Conservation (phyloP, 2,888 invertebrate species). For the Cataglyphis livida region DNA sequence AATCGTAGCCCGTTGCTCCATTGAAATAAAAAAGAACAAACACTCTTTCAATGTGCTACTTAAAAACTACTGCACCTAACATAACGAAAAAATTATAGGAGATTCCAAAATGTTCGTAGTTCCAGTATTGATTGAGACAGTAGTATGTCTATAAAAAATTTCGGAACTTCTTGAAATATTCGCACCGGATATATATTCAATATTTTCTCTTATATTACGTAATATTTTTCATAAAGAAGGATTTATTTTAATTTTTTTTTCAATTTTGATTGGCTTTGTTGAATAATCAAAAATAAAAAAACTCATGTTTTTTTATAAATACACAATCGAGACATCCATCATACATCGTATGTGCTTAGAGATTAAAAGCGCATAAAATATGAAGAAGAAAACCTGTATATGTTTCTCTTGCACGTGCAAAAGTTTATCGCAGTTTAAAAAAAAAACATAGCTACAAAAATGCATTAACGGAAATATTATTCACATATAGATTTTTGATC, state of each 20-base stretch:
- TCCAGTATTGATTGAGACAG: no score
- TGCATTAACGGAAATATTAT: slow-evolving; percentile 24
- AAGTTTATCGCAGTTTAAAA: slow-evolving; percentile 14
- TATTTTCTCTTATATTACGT: neutral
- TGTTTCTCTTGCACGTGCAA: neutral
- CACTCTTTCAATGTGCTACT: no score
- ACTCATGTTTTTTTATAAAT: neutral
- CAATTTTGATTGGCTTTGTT: neutral
- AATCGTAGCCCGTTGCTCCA: no score
- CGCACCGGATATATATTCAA: neutral
- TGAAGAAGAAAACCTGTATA: neutral
- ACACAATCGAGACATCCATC: no score
- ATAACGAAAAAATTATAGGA: no score
- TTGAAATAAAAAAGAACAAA: no score
- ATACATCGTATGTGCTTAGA: neutral
- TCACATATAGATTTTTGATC: slow-evolving; percentile 7
- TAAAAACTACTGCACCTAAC: no score
- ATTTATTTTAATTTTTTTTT: neutral
- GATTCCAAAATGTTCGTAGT: no score
- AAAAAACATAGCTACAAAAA: neutral
- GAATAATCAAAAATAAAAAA: neutral
- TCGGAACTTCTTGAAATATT: no score
- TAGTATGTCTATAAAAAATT: no score
- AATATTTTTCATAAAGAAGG: neutral
- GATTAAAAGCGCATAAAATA: neutral